phyloP scores from a whole-genome alignment of 2,888 invertebrate genomes.

The Drosophila kuntzei region DNA sequence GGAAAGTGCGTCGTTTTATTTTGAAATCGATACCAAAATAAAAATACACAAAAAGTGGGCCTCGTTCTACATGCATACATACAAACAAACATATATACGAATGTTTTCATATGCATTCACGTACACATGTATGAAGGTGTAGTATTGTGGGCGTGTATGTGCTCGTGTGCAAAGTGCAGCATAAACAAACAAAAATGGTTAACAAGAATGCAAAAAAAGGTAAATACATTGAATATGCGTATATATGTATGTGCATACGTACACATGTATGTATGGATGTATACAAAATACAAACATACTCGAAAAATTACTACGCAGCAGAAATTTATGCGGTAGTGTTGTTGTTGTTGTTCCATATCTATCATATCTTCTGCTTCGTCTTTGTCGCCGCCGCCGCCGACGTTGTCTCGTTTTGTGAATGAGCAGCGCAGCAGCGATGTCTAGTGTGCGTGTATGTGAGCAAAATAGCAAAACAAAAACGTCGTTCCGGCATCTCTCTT shows the following conservation, averaged over 20 bases:
- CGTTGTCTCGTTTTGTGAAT: conserved; percentile 69
- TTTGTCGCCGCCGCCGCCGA: conserved; percentile 45
- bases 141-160: conserved; percentile 27
- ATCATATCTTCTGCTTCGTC: conserved; percentile 73
- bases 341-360: conserved; percentile 75
- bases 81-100: conserved; percentile 22
- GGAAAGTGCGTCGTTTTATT: conserved; percentile 79
- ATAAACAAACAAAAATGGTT: conserved; percentile 59
- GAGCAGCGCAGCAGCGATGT: conserved; percentile 55
- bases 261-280: conserved; percentile 9
- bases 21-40: conserved; percentile 81
- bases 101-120: conserved; percentile 20
- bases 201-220: conserved; percentile 64
- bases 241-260: conserved; percentile 2
- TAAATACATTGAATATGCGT: conserved; percentile 45
- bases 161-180: conserved; percentile 58
- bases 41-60: conserved; percentile 65
- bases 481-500: conserved; percentile 48
- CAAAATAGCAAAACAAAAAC: conserved; percentile 63
- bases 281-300: conserved; percentile 41
- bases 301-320: conserved; percentile 79
- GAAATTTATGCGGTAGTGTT: conserved; percentile 77
- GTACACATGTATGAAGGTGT: conserved; percentile 12
- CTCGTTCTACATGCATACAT: conserved; percentile 45
- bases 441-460: conserved; percentile 58